phyloP scores from a whole-genome alignment of 2,888 invertebrate genomes.

The Opisthograptis luteolata region DNA sequence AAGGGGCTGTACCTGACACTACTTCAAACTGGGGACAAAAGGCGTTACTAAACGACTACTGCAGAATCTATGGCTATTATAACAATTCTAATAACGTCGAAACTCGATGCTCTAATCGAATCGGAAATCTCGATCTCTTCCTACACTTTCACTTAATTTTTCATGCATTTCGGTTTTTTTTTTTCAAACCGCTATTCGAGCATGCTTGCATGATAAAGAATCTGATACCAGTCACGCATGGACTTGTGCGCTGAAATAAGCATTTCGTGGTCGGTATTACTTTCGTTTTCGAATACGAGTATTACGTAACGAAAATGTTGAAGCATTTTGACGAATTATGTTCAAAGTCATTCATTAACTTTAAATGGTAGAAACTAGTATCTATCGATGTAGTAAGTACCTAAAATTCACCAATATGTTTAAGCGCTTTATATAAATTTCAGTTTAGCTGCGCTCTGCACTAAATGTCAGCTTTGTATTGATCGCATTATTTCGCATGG shows the following conservation, averaged over 20 bases:
- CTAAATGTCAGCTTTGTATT: slow-evolving; percentile 20
- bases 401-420: background rate
- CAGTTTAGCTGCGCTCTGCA: slow-evolving; percentile 5
- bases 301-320: background rate
- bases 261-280: slow-evolving; percentile 2
- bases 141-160: slow-evolving; percentile 23
- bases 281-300: background rate
- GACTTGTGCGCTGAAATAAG: slow-evolving; percentile 10
- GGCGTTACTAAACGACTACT: slow-evolving; percentile 16
- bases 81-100: background rate
- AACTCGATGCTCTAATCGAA: slow-evolving; percentile 5
- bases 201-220: slow-evolving; percentile 28
- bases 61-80: slow-evolving; percentile 3
- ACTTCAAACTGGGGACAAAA: background rate
- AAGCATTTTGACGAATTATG: too few species aligned
- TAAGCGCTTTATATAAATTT: slow-evolving; percentile 3
- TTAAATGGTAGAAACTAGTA: too few species aligned
- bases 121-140: slow-evolving; percentile 8
- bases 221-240: slow-evolving; percentile 26
- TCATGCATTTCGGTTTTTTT: slow-evolving; percentile 26
- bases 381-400: background rate
- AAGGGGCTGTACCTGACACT: background rate
- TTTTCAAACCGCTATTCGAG: slow-evolving; percentile 7
- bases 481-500: slow-evolving; percentile 12
- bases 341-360: too few species aligned